Evolutionary conservation across 2,797 vertebrate species (phyloP).

Genomic region (Ctenosaura bakeri): DNA sequence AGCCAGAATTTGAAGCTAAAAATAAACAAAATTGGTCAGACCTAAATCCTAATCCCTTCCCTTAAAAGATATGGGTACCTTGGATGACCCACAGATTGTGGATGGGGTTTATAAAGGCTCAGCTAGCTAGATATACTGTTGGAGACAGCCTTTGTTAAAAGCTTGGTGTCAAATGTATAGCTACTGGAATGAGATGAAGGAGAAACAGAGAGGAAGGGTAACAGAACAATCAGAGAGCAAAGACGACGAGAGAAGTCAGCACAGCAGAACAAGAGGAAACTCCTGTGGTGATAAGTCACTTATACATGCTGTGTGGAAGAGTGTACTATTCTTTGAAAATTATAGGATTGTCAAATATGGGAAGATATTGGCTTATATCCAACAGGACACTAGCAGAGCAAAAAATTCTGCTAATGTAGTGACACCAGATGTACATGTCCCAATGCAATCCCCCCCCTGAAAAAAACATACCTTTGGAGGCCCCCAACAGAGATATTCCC

Average conservation of each 20-base stretch:
- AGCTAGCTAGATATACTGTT: background rate
- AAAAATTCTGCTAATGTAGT: too few species aligned
- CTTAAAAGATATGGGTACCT: slow-evolving; percentile 26
- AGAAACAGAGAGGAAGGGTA: background rate
- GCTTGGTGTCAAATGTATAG: background rate
- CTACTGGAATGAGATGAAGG: background rate
- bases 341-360: too few species aligned
- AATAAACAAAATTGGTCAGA: background rate
- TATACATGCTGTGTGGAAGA: background rate
- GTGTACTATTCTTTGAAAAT: slow-evolving; percentile 3
- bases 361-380: too few species aligned
- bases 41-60: slow-evolving; percentile 30
- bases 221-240: background rate
- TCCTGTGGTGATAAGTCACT: background rate
- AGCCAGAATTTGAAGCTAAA: slow-evolving; percentile 37
- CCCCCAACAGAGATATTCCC: too few species aligned
- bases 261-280: background rate
- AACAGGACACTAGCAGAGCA: too few species aligned
- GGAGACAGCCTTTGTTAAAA: background rate
- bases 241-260: background rate
- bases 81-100: slow-evolving; percentile 39
- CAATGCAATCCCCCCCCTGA: too few species aligned
- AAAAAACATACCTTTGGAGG: too few species aligned
- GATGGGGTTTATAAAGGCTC: slow-evolving; percentile 33
- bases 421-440: too few species aligned